Conservation (phyloP, 1,140 invertebrate species). For the Onthophagus taurus region DNA sequence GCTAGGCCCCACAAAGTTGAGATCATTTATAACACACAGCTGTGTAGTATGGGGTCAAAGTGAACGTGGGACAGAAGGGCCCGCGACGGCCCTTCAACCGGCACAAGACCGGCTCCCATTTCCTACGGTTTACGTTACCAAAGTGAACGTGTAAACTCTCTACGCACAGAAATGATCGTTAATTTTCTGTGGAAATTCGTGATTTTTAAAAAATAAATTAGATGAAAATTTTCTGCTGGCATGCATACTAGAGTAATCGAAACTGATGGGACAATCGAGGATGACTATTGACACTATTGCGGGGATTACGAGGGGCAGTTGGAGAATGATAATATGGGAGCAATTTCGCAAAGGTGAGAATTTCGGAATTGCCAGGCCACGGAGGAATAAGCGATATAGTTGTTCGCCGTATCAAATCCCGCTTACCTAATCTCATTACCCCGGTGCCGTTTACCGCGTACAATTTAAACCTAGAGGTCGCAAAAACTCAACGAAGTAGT, state of each 20-base stretch:
- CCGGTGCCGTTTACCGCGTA: no score
- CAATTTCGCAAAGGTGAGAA: no score
- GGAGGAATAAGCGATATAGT: no score
- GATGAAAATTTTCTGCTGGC: background rate
- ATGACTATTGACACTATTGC: background rate
- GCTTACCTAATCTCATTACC: no score
- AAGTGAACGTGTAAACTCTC: background rate
- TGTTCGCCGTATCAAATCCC: no score
- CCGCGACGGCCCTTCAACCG: no score
- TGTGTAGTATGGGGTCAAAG: slow-evolving; percentile 27
- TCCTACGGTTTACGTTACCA: background rate
- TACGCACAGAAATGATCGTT: background rate
- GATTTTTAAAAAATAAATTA: background rate
- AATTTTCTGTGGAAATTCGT: no score
- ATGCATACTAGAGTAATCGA: background rate
- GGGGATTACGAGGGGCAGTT: background rate
- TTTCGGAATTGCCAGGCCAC: no score
- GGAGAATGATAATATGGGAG: no score
- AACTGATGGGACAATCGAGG: background rate
- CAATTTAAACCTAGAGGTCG: no score
- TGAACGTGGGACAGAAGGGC: no score
- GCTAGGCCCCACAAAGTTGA: slow-evolving; percentile 37
- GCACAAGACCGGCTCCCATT: slow-evolving; percentile 27
- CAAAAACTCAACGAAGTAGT: no score
- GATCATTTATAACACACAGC: slow-evolving; percentile 39